phyloP scores from a whole-genome alignment of 2,888 invertebrate genomes.

The Caenorhabditis sp. region DNA sequence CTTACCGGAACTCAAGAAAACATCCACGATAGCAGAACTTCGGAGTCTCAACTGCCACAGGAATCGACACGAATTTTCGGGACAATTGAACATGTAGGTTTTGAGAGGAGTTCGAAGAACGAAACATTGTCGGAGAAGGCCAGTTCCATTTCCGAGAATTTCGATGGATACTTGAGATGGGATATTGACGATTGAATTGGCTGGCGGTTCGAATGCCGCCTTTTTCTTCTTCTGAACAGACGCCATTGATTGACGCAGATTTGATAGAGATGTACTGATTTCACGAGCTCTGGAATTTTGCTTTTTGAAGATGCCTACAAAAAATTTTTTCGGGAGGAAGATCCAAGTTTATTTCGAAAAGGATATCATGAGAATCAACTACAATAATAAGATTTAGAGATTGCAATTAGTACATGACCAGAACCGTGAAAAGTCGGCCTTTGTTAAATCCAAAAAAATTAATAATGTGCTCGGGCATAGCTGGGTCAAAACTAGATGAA shows the following conservation, averaged over 20 bases:
- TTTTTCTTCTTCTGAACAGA: conserved; percentile 51
- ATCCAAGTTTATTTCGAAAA: too few relatives aligned
- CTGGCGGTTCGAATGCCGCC: conserved; percentile 32
- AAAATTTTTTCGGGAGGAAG: too few relatives aligned
- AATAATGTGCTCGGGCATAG: too few relatives aligned
- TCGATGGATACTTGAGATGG: conserved; percentile 54
- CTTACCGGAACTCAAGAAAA: conserved; percentile 64
- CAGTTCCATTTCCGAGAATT: conserved; percentile 67
- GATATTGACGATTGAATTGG: conserved; percentile 47
- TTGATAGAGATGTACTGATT: conserved; percentile 36
- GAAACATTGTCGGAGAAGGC: conserved; percentile 60
- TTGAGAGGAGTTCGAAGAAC: conserved; percentile 61
- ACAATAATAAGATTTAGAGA: too few relatives aligned
- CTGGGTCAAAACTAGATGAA: too few relatives aligned
- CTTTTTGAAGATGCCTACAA: background rate
- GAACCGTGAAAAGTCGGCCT: too few relatives aligned
- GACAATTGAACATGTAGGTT: conserved; percentile 68
- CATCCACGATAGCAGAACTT: conserved; percentile 54
- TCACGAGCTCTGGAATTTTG: conserved; percentile 45
- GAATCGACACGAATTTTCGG: conserved; percentile 61
- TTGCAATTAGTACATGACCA: too few relatives aligned
- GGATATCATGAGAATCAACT: too few relatives aligned
- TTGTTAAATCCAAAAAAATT: too few relatives aligned
- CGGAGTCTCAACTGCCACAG: conserved; percentile 54
- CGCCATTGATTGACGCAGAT: conserved; percentile 49